Evolutionary conservation across 2,113 vertebrate species (phyloP).

Genomic region (Jaculus jaculus): DNA sequence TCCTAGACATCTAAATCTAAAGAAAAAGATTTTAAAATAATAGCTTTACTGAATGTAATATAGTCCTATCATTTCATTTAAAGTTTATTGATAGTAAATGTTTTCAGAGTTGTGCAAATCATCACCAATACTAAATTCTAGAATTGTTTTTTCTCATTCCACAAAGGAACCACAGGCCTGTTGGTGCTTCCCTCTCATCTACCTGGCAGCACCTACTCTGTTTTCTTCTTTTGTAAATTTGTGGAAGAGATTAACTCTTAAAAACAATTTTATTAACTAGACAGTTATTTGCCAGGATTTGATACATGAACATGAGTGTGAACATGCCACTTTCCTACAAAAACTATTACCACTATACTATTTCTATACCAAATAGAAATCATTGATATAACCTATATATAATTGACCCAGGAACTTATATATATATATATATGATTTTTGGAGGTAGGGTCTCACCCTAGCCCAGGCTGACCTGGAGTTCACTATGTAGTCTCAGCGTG

Average conservation of each 20-base stretch:
- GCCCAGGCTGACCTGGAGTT: no score
- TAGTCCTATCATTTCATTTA: background rate
- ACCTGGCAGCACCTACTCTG: background rate
- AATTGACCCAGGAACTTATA: background rate
- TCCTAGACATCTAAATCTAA: slow-evolving; percentile 1
- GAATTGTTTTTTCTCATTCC: slow-evolving; percentile 44
- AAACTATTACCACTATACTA: slow-evolving; percentile 7
- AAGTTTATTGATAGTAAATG: slow-evolving; percentile 6
- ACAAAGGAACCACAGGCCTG: background rate
- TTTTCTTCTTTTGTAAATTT: slow-evolving; percentile 46
- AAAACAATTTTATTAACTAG: slow-evolving; percentile 30
- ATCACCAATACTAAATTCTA: slow-evolving; percentile 15
- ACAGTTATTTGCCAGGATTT: background rate
- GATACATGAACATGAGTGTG: background rate
- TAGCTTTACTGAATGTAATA: background rate
- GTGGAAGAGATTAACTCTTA: slow-evolving; percentile 32
- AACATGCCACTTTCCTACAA: slow-evolving; percentile 27
- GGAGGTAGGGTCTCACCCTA: no score
- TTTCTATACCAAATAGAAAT: slow-evolving; percentile 30
- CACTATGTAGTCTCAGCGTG: no score
- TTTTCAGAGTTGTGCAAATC: background rate
- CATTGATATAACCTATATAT: background rate
- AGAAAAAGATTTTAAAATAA: background rate
- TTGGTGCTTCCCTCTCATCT: slow-evolving; percentile 14
- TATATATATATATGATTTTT: no score